Conservation (phyloP, 2,888 invertebrate species). For the Yponomeuta malinellus region DNA sequence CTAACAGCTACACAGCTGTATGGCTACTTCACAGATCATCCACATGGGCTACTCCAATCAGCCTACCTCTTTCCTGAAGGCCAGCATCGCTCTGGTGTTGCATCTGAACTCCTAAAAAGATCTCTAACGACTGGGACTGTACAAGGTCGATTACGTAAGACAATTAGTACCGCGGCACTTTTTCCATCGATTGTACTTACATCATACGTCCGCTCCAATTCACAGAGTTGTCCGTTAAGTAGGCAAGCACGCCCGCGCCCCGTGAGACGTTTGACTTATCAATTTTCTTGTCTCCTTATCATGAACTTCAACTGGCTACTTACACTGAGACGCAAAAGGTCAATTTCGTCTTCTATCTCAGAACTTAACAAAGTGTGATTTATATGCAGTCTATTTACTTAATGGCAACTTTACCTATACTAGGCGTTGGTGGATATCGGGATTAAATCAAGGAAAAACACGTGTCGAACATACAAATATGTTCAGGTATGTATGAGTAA, state of each 20-base stretch:
- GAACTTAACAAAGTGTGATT: not conserved
- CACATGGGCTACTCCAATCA: too few relatives aligned
- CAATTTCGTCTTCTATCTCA: not conserved
- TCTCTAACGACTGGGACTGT: not conserved
- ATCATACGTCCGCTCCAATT: constrained; percentile 37
- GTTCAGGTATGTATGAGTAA: too few relatives aligned
- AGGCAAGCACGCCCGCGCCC: constrained; percentile 36
- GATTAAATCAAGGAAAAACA: too few relatives aligned
- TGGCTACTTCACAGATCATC: too few relatives aligned
- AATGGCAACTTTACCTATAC: too few relatives aligned
- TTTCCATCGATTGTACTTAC: not conserved
- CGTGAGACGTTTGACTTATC: constrained; percentile 16
- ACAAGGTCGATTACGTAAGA: not conserved
- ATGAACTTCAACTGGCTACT: not conserved
- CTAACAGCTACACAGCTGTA: too few relatives aligned
- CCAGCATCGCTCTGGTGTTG: too few relatives aligned
- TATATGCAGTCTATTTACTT: too few relatives aligned
- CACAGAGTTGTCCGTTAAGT: constrained; percentile 38
- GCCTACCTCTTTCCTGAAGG: too few relatives aligned
- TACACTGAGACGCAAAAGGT: not conserved
- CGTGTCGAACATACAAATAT: too few relatives aligned
- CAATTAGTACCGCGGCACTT: not conserved
- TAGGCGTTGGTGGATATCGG: too few relatives aligned
- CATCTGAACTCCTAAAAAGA: too few relatives aligned
- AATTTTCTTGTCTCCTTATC: constrained; percentile 4